phyloP scores from a whole-genome alignment of 2,888 invertebrate species.

The Nezara viridula region DNA sequence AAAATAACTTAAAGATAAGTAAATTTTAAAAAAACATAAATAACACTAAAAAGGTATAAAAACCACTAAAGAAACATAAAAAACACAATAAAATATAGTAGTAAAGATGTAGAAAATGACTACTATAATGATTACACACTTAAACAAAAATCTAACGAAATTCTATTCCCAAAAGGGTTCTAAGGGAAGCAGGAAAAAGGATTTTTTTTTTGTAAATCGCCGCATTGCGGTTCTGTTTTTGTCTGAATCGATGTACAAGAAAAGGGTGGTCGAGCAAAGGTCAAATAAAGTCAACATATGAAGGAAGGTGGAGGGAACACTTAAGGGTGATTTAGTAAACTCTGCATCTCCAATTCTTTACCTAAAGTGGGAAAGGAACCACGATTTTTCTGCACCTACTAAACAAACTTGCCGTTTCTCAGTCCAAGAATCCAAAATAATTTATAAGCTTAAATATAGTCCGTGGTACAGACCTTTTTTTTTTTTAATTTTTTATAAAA shows the following conservation, averaged over 20 bases:
- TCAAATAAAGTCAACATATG: neutral
- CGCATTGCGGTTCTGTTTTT: slow-evolving; percentile 37
- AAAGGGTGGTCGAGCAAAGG: neutral
- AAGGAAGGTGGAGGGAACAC: neutral
- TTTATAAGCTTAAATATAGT: too few relatives aligned
- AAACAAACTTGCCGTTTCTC: neutral
- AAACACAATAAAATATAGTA: too few relatives aligned
- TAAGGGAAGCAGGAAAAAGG: neutral
- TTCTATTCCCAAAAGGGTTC: neutral
- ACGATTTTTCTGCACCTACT: neutral
- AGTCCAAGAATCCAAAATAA: neutral
- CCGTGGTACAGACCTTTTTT: too few relatives aligned
- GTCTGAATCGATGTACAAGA: slow-evolving; percentile 38
- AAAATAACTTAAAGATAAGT: too few relatives aligned
- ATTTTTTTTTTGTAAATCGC: slow-evolving; percentile 1
- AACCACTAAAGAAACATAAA: too few relatives aligned
- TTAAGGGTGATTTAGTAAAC: slow-evolving; percentile 7
- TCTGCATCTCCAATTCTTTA: neutral
- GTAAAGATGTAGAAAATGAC: too few relatives aligned
- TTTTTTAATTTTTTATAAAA: too few relatives aligned
- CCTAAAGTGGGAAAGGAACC: neutral
- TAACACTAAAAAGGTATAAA: too few relatives aligned
- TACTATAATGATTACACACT: too few relatives aligned
- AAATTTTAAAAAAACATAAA: too few relatives aligned
- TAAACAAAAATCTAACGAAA: neutral